Evolutionary conservation across 2,888 invertebrate genomes (phyloP), one percentile per base, ranked within the genome.

Genomic region (Eugnorisma glareosa): DNA sequence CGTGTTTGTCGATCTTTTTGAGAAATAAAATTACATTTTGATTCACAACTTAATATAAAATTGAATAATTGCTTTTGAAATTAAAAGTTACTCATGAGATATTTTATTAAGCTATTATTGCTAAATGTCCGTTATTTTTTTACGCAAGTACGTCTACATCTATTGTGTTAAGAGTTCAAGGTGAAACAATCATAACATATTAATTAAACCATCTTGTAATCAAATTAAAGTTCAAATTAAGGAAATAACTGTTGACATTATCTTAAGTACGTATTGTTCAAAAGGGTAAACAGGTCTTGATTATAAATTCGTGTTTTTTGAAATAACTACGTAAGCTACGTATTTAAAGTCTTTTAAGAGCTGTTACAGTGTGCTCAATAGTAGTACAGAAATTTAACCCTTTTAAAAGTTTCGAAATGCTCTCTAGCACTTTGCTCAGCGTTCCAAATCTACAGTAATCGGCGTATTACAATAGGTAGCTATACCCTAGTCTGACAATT

Each of bases 381-480:
- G 15, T 18, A 51, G 21, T 51, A 18, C 24, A 28, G 0, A 43
- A 61, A 66, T 28, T n/a, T 1, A 11, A 54, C 35, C 63, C 5
- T 40, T 45, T 54, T 57, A 57, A 51, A 21, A 18, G 24, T 69
- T 67, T 77, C 43, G 31, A 72, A 72, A 75, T 70, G 48, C 61
- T 67, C 72, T 76, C 35, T 35, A 71, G 37, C 68, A 67, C 68
- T 79, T 75, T 37, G 67, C 71, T 28, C 54, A 28, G 45, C 40
- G 48, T 21, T 76, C 57, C 15, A 66, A 69, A 80, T 73, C 21
- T 45, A 51, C 45, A 13, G 54, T 67, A 84, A 73, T 72, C 51
- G 40, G 24, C 63, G n/a, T 51, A 68, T 71, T 72, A 69, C 48
- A 59, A 43, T 43, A 69, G 28, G 18, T 37, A 57, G 51, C 48